Evolutionary conservation across 1,140 invertebrate genomes (phyloP).

Genomic region (Cryptotermes secundus): DNA sequence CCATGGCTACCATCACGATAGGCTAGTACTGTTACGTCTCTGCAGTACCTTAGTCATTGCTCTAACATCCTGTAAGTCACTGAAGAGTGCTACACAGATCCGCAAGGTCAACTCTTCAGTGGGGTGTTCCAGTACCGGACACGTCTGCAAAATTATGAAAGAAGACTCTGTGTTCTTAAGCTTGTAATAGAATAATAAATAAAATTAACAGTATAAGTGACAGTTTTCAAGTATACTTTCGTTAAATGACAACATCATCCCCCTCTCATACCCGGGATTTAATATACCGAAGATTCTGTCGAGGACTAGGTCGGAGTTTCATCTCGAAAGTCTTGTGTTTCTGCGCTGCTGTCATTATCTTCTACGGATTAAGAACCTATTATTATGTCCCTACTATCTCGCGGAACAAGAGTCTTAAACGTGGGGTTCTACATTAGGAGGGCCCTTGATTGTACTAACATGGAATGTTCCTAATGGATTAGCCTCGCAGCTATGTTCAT

Average conservation of each 20-base stretch:
- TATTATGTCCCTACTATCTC: constrained; percentile 21
- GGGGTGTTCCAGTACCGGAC: too few relatives aligned
- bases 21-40: too few relatives aligned
- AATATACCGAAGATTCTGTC: background rate
- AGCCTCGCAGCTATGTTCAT: background rate
- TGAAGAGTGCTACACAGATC: too few relatives aligned
- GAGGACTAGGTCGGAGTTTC: background rate
- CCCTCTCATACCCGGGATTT: background rate
- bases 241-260: background rate
- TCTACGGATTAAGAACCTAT: constrained; percentile 23
- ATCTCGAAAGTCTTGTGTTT: background rate
- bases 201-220: background rate
- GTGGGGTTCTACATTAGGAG: background rate
- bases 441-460: background rate
- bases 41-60: too few relatives aligned
- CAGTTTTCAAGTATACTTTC: background rate
- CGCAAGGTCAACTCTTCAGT: too few relatives aligned
- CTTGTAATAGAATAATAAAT: too few relatives aligned
- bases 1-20: too few relatives aligned
- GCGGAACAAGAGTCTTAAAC: background rate
- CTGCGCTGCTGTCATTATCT: background rate
- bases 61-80: too few relatives aligned
- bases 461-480: background rate
- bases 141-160: too few relatives aligned
- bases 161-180: too few relatives aligned